Conservation (phyloP, 2,888 invertebrate species). For the Tineola bisselliella region DNA sequence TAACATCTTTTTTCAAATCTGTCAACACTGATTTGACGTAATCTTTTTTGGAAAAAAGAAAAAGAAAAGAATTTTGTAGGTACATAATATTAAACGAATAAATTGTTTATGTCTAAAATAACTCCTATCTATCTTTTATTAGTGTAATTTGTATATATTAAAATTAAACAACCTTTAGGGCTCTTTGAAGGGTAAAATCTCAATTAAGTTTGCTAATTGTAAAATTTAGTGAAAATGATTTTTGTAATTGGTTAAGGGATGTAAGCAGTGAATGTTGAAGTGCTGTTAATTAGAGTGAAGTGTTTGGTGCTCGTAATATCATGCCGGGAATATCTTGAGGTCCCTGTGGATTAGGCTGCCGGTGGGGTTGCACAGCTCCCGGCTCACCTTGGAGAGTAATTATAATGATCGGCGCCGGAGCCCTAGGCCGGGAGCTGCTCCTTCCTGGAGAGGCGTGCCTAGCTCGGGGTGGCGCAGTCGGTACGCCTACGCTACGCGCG, state of each 20-base stretch:
- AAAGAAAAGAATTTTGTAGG: neutral
- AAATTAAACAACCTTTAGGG: neutral
- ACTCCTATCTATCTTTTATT: neutral
- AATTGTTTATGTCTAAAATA: neutral
- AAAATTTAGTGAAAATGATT: constrained; percentile 6
- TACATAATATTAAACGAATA: no score
- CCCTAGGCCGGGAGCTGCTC: constrained; percentile 56
- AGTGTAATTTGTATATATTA: neutral
- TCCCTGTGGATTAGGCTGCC: constrained; percentile 54
- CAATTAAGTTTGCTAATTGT: constrained; percentile 6
- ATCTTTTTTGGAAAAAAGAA: neutral
- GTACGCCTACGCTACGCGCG: constrained; percentile 53
- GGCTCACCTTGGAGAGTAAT: constrained; percentile 66
- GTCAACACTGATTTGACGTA: neutral
- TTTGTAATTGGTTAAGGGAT: constrained; percentile 5
- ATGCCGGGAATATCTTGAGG: constrained; percentile 26
- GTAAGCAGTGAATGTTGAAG: constrained; percentile 43
- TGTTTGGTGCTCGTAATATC: constrained; percentile 48
- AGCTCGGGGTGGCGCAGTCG: constrained; percentile 58
- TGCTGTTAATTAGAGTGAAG: constrained; percentile 35
- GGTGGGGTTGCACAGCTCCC: constrained; percentile 50
- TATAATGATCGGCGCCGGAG: constrained; percentile 66
- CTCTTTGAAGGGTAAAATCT: constrained; percentile 4
- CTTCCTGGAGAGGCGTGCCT: constrained; percentile 64
- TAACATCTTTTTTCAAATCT: neutral